Base-by-base conservation (phyloP, 2,888 invertebrate species). In the Pteria penguin region DNA sequence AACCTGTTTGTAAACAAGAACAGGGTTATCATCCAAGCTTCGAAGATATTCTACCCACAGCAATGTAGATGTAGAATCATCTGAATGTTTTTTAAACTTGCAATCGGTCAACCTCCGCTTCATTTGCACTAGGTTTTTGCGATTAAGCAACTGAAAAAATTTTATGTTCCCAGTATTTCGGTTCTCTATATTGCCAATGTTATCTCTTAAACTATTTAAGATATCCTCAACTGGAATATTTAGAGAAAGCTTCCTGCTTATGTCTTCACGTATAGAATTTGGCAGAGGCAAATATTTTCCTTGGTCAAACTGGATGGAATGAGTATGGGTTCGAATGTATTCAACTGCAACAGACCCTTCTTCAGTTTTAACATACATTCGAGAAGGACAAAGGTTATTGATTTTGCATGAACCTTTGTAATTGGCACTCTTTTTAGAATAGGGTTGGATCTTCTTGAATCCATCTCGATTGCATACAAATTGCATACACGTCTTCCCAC, bases 391-490 rank as follows among this genome's bases (percentile, higher is more conserved):
- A 4, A 55, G 18, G 4, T 55, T 55, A 55, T 18, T 18, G 18
- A 55, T 18, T 18, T 55, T 55, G 18, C 55, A 18, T 55, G 55
- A 55, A 5, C 55, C 55, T 18, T 55, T 55, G 4, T 4, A n/a
- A 55, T 55, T 55, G n/a, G 18, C 22, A 8, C 24, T 55, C n/a
- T 24, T 4, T 55, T 55, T 55, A 22, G 18, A 4, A 18, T 55
- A 22, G 4, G 4, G 55, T 8, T 55, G n/a, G 4, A 3, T 55
- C 55, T 24, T 55, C 18, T 55, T 55, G 24, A 8, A 8, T 18
- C 55, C 55, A 55, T 55, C 55, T 55, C 55, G 4, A 18, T 55
- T 55, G 24, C 55, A 55, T 55, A 55, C 55, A 55, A 8, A 55
- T 55, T 55, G 55, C n/a, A n/a, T n/a, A n/a, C n/a, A n/a, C n/a